Evolutionary conservation across 2,113 vertebrate genomes (phyloP).

Genomic region (Podarcis cretensis): DNA sequence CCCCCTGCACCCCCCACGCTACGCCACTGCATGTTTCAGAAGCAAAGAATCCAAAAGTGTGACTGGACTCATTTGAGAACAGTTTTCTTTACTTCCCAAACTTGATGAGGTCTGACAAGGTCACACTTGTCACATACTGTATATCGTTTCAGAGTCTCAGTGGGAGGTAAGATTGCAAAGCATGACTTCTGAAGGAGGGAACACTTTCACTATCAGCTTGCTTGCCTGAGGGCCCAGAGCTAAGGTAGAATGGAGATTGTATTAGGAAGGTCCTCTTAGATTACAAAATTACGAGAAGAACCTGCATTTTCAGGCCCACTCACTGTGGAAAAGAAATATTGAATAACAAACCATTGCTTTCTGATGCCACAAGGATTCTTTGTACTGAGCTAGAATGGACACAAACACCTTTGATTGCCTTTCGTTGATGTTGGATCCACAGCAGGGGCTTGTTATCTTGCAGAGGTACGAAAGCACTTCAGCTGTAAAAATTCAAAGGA

Average conservation of each 20-base stretch:
- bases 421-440: conserved; percentile 18
- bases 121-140: not conserved
- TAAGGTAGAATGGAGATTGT: conserved; percentile 26
- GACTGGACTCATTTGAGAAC: not conserved
- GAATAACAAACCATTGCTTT: conserved; percentile 17
- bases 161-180: conserved; percentile 36
- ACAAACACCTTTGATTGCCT: conserved; percentile 42
- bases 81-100: not conserved
- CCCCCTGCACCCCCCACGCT: too few relatives aligned
- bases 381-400: conserved; percentile 49
- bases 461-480: conserved; percentile 50
- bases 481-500: conserved; percentile 65
- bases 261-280: conserved; percentile 38
- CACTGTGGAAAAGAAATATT: not conserved
- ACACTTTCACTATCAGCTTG: conserved; percentile 6
- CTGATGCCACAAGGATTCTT: conserved; percentile 45
- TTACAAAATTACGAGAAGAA: conserved; percentile 37
- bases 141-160: conserved; percentile 13
- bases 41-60: not conserved
- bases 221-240: conserved; percentile 8
- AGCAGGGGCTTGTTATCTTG: conserved; percentile 64
- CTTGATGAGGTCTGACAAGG: conserved; percentile 36
- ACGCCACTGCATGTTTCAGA: not conserved
- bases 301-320: conserved; percentile 42
- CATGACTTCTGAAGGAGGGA: conserved; percentile 1